Evolutionary conservation across 2,797 vertebrate species (phyloP), one percentile per base, ranked within the genome.

Genomic region (Etheostoma nigrum): DNA sequence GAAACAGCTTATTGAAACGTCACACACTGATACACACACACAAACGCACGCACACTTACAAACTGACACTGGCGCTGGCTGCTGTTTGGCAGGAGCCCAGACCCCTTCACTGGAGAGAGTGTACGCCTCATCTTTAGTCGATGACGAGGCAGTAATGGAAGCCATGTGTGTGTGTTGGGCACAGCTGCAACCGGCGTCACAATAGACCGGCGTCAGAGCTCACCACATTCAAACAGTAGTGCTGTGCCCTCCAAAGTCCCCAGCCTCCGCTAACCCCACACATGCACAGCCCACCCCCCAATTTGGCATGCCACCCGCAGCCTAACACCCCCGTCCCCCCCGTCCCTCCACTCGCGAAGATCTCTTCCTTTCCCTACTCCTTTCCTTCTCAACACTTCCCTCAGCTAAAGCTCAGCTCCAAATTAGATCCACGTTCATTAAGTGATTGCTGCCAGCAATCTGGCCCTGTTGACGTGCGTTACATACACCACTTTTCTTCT

Each of bases 171-270:
- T 85, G 82, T 78, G 66, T 30, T 81, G 65, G 87, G 83, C 85
- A 89, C 88, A 91, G 91, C 93, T 94, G 91, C 90, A 91, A 77
- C 85, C 84, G 78, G 83, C 86, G 84, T 90, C 89, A 92, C 91
- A 93, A 93, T 89, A 90, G 90, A 82, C 79, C 65, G 67, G 82
- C 90, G 88, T 91, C 90, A 84, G 90, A 90, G 83, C 86, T 88
- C 88, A 82, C 87, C 82, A 15, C 90, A 88, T 76, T 90, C 90
- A 67, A 88, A 91, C 88, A 90, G 91, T 88, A 88, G 81, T 80
- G 69, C 82, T 19, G 69, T 40, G 71, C 82, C 79, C 79, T 76
- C 62, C 68, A 60, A 73, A 40, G 36, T 47, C 77, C 81, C 74
- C 81, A 6, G 67, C 78, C 73, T 72, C 33, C 21, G 3, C 78